A percentile compares a stretch with the other conserved stretches of the same genome.
These are phyloP conservation scores for Dipodomys stephensi DNA, from an alignment of 2,113 vertebrate species.

Conservation along the genomic window DNA sequence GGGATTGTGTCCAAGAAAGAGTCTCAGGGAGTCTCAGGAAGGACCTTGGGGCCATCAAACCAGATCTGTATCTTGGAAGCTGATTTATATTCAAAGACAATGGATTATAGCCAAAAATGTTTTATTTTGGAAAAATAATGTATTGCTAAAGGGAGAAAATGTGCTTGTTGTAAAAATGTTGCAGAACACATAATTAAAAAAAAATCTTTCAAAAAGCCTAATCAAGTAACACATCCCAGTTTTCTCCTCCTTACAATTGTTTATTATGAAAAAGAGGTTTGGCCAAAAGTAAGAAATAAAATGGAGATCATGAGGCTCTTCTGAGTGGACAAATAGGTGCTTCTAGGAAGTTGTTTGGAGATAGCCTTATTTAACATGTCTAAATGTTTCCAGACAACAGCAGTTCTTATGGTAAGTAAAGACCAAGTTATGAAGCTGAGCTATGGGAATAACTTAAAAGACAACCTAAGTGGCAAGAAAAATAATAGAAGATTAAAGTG, in stretches of 20 bases:
- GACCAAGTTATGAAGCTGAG: constrained; percentile 8
- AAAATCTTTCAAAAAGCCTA: constrained; percentile 21
- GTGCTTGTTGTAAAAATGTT: background rate
- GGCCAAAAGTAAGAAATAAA: constrained; percentile 3
- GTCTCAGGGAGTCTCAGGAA: background rate
- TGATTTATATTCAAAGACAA: constrained; percentile 2
- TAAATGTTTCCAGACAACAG: constrained; percentile 22
- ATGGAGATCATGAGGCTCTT: background rate
- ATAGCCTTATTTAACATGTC: constrained; percentile 46
- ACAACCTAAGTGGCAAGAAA: constrained; percentile 48
- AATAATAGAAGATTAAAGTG: constrained; percentile 61
- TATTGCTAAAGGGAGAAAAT: constrained; percentile 21
- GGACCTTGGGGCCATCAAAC: background rate
- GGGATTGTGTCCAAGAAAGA: background rate
- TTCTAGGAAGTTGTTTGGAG: constrained; percentile 36
- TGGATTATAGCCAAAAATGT: background rate
- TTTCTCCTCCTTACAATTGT: background rate
- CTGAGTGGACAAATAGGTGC: constrained; percentile 7
- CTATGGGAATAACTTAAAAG: constrained; percentile 38
- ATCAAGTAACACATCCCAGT: background rate
- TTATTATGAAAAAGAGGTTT: constrained; percentile 12
- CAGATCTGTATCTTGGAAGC: background rate
- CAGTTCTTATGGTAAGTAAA: constrained; percentile 39
- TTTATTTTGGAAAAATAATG: background rate
- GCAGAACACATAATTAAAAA: background rate